These are phyloP conservation scores for Muntiacus reevesi DNA, from an alignment of 2,113 vertebrate species.

Conservation along the genomic window DNA sequence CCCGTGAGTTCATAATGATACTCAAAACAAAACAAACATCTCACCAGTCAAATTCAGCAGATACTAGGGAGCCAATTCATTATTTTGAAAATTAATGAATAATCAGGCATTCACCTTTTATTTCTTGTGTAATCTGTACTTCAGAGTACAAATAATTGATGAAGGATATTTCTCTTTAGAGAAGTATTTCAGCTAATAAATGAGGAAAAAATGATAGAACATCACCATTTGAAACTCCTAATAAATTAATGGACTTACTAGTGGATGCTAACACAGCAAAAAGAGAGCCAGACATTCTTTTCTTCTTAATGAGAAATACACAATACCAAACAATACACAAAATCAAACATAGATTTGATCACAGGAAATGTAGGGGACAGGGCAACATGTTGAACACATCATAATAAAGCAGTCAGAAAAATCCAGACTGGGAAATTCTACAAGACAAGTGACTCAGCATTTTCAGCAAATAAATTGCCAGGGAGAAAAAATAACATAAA, in stretches of 20 bases:
- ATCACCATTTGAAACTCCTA: background rate
- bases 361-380: background rate
- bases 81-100: constrained; percentile 5
- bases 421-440: background rate
- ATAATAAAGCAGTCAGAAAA: background rate
- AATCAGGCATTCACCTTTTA: background rate
- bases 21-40: background rate
- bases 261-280: background rate
- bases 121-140: background rate
- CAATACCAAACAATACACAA: background rate
- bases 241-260: background rate
- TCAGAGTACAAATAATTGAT: background rate
- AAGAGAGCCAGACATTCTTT: background rate
- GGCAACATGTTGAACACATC: background rate
- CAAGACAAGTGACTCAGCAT: background rate
- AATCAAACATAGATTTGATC: background rate
- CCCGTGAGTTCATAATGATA: background rate
- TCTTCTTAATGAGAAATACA: background rate
- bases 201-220: background rate
- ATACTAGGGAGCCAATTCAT: background rate
- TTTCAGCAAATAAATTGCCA: background rate
- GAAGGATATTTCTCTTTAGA: background rate
- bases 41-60: background rate
- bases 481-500: background rate
- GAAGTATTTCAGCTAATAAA: background rate